These are phyloP conservation scores for Glomeris maerens DNA, from an alignment of 1,140 invertebrate species.

Conservation along the genomic window DNA sequence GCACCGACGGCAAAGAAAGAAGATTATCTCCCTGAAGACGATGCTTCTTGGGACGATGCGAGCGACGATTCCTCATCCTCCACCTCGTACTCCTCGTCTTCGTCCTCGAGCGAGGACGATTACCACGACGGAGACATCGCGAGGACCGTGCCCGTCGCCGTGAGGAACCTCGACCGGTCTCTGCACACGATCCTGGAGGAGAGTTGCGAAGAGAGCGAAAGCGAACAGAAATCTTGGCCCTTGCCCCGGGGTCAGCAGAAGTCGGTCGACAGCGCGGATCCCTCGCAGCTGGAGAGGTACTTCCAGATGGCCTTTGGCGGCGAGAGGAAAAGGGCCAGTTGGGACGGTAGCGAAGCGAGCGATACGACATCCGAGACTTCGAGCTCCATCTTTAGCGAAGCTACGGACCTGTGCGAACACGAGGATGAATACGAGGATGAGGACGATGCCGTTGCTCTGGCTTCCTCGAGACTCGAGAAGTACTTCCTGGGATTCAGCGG, in stretches of 20 bases:
- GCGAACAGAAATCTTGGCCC: too few species aligned
- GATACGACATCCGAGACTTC: slow-evolving; percentile 64
- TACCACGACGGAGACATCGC: slow-evolving; percentile 23
- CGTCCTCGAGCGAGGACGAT: not conserved
- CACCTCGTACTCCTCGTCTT: slow-evolving; percentile 12
- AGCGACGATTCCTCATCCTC: not conserved
- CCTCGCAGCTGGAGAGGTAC: slow-evolving; percentile 77
- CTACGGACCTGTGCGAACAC: slow-evolving; percentile 48
- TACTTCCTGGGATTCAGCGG: slow-evolving; percentile 51
- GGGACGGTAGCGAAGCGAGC: slow-evolving; percentile 25
- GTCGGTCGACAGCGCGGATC: too few species aligned
- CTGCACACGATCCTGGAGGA: slow-evolving; percentile 87
- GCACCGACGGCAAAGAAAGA: too few species aligned
- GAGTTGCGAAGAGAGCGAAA: slow-evolving; percentile 69
- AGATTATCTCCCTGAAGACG: not conserved
- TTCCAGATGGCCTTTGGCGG: slow-evolving; percentile 72
- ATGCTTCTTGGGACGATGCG: slow-evolving; percentile 2
- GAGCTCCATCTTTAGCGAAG: slow-evolving; percentile 71
- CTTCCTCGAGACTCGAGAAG: slow-evolving; percentile 71
- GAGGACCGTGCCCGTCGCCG: slow-evolving; percentile 24
- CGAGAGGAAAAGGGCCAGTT: slow-evolving; percentile 21
- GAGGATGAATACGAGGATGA: slow-evolving; percentile 18
- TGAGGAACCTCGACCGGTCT: slow-evolving; percentile 56
- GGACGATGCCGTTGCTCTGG: slow-evolving; percentile 50
- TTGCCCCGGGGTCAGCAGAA: slow-evolving; percentile 9